Conservation (phyloP, 2,113 vertebrate species). For the Aleadryas rufinucha region DNA sequence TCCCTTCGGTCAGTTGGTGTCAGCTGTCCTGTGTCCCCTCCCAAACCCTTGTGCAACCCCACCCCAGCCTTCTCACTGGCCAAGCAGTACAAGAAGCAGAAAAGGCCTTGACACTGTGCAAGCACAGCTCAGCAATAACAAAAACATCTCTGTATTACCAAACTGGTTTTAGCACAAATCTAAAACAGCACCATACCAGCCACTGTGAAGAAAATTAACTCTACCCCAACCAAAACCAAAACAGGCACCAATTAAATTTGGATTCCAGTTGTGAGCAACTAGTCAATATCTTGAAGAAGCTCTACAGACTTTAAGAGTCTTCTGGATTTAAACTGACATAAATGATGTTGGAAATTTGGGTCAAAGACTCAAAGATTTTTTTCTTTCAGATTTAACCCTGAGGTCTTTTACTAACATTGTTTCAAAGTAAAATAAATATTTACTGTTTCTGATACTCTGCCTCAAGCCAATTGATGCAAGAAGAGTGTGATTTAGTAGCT, state of each 20-base stretch:
- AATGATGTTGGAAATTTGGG: background rate
- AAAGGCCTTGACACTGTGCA: background rate
- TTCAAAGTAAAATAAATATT: slow-evolving; percentile 66
- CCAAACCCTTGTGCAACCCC: background rate
- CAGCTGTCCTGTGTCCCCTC: background rate
- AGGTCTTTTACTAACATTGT: slow-evolving; percentile 27
- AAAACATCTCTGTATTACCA: background rate
- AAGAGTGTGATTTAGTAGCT: slow-evolving; percentile 21
- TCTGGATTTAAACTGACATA: background rate
- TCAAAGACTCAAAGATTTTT: background rate
- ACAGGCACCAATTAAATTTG: background rate
- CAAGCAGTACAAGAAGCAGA: background rate
- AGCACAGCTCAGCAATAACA: background rate
- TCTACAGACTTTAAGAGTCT: background rate
- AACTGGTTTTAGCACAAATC: background rate
- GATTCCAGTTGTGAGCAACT: background rate
- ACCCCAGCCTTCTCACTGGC: background rate
- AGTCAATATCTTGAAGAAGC: background rate
- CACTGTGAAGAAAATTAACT: background rate
- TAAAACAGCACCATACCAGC: background rate
- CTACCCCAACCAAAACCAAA: background rate
- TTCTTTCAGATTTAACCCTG: background rate
- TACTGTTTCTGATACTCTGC: slow-evolving; percentile 52
- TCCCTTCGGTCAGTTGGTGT: background rate
- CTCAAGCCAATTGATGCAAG: slow-evolving; percentile 29